Evolutionary conservation across 2,888 invertebrate species (phyloP), one percentile per base, ranked within the genome.

Genomic region (Drosophila affinis): DNA sequence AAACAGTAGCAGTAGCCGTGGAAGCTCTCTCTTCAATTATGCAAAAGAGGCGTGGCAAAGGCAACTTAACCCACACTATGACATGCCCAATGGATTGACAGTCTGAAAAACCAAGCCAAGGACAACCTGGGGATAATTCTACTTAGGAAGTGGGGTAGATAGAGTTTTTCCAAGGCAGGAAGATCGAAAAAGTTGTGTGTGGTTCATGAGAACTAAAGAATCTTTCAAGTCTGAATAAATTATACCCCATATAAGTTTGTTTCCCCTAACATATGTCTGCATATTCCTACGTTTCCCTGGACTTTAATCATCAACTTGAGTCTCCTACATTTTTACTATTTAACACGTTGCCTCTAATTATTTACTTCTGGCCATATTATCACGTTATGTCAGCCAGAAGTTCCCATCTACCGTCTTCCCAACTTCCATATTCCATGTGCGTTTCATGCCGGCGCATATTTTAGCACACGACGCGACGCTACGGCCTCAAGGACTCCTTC

Each of bases 51-150:
- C 74, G 74, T 55, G 74, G 72, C 72, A 32, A 27, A 49, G 57
- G 34, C 57, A 69, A 57, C 39, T 12, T 69, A 76, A 67, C 86
- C 80, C 68, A 57, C 73, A 57, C 72, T 63, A 56, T 62, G 71
- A 72, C 72, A 62, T 72, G 57, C 73, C 71, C 71, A 63, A 63
- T 72, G 71, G 57, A 63, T 72, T 72, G 73, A 39, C 14, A 39
- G 14, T 39, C 5, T 2, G 21, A 21, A 47, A 46, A 68, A 68
- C 69, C 67, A 68, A 68, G 69, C 58, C 69, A 68, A 68, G 69
- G 69, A 29, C 67, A 46, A 34, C 9, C 18, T 18, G 2, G 67
- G 17, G 18, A 46, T 46, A 56, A 67, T 55, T 65, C 44, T 65
- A 55, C 65, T 56, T 67, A 18, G 46, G 10, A 46, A 46, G 64